Base-by-base conservation (phyloP, 2,797 vertebrate species). In the Clarias platycephalus region DNA sequence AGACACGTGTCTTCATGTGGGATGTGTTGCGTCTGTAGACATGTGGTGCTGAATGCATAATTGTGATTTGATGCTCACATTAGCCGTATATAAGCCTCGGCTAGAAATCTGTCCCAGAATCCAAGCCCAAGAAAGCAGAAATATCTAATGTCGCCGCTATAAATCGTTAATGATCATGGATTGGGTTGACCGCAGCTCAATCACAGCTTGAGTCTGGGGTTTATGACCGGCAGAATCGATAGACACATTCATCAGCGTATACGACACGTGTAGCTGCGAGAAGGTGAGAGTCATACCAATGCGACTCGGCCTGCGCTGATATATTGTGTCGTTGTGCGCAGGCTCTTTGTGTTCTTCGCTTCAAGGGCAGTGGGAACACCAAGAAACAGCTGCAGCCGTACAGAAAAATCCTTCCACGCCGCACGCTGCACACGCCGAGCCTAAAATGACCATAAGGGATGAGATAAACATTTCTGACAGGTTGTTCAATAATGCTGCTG, bases 221-320 rank as follows among this genome's bases (percentile, higher is more conserved):
- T 64, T 53, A 76, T 34, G 72, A 70, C 53, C 62, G 31, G 28
- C 74, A 37, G 71, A 78, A 77, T 49, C 53, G 60, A 83, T 83
- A 72, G 64, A 83, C 74, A 77, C 58, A 83, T 87, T 79, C 55
- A 86, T 85, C 72, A 85, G 81, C 57, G 62, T 78, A 53, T 63
- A 70, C 63, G 57, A 49, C 68, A 66, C 68, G 63, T 74, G 72
- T n/a, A 31, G 79, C 83, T 49, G 72, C 55, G 89, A 92, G 80
- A 91, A 88, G 86, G 86, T 88, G 88, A 89, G 87, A 84, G 86
- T 83, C 67, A 86, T 80, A 85, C 78, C 80, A 74, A 76, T 86
- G 83, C 71, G 37, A 68, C 20, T 71, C 67, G 75, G 71, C 64
- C 28, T 58, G 57, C 15, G 9, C 60, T 81, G 78, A 85, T 66